Percentiles rank a stretch among this genome's conserved stretches.
These are phyloP conservation scores for Hemichromis elongatus DNA, from an alignment of 2,113 vertebrate species.

Conservation along the genomic window DNA sequence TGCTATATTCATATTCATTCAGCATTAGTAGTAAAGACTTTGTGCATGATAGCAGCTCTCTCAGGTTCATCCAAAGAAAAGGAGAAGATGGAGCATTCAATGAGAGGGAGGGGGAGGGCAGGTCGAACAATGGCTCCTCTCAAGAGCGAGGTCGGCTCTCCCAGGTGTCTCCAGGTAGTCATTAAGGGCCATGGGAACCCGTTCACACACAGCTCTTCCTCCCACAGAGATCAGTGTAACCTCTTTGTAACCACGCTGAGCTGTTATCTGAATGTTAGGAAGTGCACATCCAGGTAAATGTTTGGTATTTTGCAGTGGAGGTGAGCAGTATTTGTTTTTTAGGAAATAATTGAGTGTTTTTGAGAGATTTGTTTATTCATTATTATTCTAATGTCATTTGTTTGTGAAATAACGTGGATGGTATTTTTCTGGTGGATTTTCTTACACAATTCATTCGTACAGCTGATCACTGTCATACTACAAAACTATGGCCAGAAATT, in stretches of 20 bases:
- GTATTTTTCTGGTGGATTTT: neutral
- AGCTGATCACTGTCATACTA: neutral
- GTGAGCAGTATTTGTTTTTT: neutral
- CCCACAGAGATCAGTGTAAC: neutral
- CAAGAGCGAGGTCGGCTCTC: neutral
- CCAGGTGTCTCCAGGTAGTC: constrained; percentile 29
- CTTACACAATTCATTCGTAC: neutral
- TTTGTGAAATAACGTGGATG: neutral
- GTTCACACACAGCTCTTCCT: neutral
- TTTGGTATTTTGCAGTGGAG: neutral
- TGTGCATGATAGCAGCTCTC: neutral
- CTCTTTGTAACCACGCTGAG: neutral
- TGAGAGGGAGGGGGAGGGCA: neutral
- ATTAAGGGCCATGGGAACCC: constrained; percentile 24
- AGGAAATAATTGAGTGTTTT: neutral
- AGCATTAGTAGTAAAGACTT: neutral
- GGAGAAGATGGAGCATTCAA: neutral
- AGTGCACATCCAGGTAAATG: neutral
- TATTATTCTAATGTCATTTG: neutral
- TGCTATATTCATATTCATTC: neutral
- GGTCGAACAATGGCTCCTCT: constrained; percentile 15
- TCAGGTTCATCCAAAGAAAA: neutral
- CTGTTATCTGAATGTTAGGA: neutral
- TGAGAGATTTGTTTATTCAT: neutral
- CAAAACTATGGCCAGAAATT: neutral